Conservation (phyloP, 1,140 invertebrate species). For the Cherax quadricarinatus region DNA sequence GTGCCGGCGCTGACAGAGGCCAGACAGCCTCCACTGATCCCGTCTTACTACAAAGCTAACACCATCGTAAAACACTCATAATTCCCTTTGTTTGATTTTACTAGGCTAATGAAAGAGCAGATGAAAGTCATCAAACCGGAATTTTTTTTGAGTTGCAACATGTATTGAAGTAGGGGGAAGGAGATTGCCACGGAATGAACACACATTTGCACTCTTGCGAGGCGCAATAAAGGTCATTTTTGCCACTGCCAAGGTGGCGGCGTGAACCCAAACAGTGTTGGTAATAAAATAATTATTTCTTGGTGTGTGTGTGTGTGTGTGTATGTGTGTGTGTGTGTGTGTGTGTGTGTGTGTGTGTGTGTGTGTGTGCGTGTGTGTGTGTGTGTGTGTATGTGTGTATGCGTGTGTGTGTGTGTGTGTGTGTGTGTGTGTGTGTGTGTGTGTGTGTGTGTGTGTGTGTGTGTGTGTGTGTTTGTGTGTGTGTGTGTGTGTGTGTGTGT, state of each 20-base stretch:
- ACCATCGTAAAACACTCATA: conserved; percentile 67
- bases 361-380: too few relatives aligned
- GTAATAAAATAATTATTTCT: conserved; percentile 61
- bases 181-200: conserved; percentile 17
- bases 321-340: not conserved
- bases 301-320: not conserved
- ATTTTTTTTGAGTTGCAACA: conserved; percentile 65
- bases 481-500: too few relatives aligned
- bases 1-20: too few relatives aligned
- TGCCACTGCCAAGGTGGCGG: conserved; percentile 6
- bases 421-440: too few relatives aligned
- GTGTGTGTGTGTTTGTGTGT: too few relatives aligned
- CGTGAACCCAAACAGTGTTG: conserved; percentile 22
- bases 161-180: conserved; percentile 50
- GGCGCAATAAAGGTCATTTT: conserved; percentile 51
- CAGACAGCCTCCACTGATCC: conserved; percentile 11
- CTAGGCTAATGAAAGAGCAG: conserved; percentile 70
- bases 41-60: conserved; percentile 68
- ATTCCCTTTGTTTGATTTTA: conserved; percentile 71
- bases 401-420: too few relatives aligned
- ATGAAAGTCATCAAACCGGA: conserved; percentile 65
- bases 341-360: not conserved
- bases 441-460: too few relatives aligned
- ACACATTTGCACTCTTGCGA: conserved; percentile 35
- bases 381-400: too few relatives aligned